A percentile compares a stretch with the other conserved stretches of the same genome.
phyloP scores from a whole-genome alignment of 2,888 invertebrate species.

The Dugesia japonica region DNA sequence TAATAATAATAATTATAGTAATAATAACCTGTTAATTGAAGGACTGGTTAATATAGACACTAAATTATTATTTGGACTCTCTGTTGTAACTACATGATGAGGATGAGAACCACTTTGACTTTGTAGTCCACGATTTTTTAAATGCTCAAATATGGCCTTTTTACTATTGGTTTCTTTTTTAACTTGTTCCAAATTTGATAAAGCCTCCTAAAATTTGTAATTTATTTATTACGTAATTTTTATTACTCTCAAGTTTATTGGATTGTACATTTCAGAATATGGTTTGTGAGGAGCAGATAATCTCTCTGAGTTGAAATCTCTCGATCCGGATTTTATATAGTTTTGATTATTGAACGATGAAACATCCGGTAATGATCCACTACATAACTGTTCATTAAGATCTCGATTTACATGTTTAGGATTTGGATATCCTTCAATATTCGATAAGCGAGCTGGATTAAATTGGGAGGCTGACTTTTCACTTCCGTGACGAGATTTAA shows the following conservation, averaged over 20 bases:
- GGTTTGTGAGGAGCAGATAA: too few species aligned
- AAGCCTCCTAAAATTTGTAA: background rate
- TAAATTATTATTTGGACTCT: background rate
- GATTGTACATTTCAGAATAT: background rate
- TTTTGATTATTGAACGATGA: conserved; percentile 9
- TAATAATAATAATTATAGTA: background rate
- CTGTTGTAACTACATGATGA: background rate
- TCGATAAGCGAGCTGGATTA: background rate
- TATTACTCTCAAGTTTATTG: background rate
- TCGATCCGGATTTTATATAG: background rate
- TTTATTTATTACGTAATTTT: too few species aligned
- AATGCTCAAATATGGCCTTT: background rate
- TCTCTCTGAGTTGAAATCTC: background rate
- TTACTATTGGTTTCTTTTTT: background rate
- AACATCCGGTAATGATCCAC: conserved; percentile 15
- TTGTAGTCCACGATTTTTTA: background rate
- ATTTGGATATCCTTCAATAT: conserved; percentile 7
- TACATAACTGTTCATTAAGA: background rate
- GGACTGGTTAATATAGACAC: background rate
- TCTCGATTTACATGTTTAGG: background rate
- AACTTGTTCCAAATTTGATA: background rate
- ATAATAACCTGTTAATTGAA: background rate
- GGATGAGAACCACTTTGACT: background rate
- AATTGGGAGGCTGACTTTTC: background rate
- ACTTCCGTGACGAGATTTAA: background rate